A percentile compares a stretch with the other conserved stretches of the same genome.
Evolutionary conservation across 2,113 vertebrate species (phyloP).

Genomic region (Ranitomeya imitator): DNA sequence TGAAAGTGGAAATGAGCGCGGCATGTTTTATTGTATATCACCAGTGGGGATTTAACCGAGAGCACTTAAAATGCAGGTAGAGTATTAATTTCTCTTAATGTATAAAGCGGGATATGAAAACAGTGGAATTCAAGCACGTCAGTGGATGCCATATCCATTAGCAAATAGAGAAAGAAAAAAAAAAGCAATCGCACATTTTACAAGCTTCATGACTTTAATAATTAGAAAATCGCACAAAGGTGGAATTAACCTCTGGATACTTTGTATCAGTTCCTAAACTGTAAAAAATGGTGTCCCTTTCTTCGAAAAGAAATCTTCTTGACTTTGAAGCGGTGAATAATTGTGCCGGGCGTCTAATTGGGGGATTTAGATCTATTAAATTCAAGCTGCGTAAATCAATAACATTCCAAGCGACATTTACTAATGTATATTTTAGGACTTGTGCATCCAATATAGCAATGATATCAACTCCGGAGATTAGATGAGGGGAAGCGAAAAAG

Average conservation of each 20-base stretch:
- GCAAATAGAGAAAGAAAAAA: constrained; percentile 32
- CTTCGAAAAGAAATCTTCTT: constrained; percentile 27
- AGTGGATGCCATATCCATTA: constrained; percentile 49
- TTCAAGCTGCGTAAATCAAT: constrained; percentile 33
- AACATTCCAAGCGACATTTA: background rate
- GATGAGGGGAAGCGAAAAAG: background rate
- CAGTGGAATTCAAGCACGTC: constrained; percentile 26
- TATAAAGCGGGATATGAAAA: constrained; percentile 38
- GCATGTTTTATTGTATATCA: constrained; percentile 40
- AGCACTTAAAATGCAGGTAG: constrained; percentile 47
- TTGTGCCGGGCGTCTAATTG: constrained; percentile 30
- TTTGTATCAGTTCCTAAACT: constrained; percentile 4
- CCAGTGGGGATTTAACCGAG: constrained; percentile 34
- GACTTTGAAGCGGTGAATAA: constrained; percentile 30
- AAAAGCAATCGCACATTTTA: constrained; percentile 35
- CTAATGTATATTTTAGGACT: constrained; percentile 42
- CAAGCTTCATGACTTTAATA: constrained; percentile 34
- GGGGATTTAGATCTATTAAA: constrained; percentile 19
- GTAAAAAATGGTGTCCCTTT: background rate
- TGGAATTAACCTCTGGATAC: background rate
- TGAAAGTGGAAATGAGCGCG: constrained; percentile 38
- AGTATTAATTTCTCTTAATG: constrained; percentile 53
- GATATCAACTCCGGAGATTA: background rate
- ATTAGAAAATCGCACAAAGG: constrained; percentile 42
- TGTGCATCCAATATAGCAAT: background rate